Base-by-base conservation (phyloP, 2,888 invertebrate genomes). In the Halictus ligatus region DNA sequence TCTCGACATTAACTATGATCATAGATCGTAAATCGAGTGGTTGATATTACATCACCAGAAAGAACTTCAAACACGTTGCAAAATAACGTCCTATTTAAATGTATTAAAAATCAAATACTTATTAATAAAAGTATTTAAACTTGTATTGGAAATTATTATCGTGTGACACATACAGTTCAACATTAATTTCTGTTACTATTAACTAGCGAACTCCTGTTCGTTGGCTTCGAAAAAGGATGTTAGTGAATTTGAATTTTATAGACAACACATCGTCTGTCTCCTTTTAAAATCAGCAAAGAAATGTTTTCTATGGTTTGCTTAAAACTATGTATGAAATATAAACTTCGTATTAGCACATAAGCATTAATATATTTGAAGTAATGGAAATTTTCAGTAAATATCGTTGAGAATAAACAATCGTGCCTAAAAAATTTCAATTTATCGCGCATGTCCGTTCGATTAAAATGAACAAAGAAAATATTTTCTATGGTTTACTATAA, bases 1-100 rank as follows among this genome's bases (percentile, higher is more conserved):
- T 91, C 75, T 89, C 78, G 67, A 18, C 89, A 84, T 64, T 46
- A 85, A 91, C 84, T 88, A 85, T 74, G 15, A 80, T 40, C 40
- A 60, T 71, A 84, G 84, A 90, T 80, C 64, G 83, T 46, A 48
- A 25, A 78, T 35, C 77, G 73, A 64, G 3, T 80, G 15, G 29
- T 58, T 43, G 0, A 43, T 60, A 69, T 54, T 35, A 25, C 73
- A 35, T 40, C 10, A 13, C 12, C 13, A 21, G 7, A 50, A 29
- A n/a, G 0, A 35, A n/a, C 54, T 21, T 12, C 40, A 2, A 71
- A 71, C 13, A 43, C 40, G n/a, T 71, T 40, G 10, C n/a, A 13
- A n/a, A 43, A 40, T 43, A 71, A 43, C n/a, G 0, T 1, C 3
- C 6, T 35, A 21, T 0, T 35, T n/a, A 25, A 60, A 69, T 0